Base-by-base conservation (phyloP, 1,140 invertebrate species). In the Spodoptera litura region DNA sequence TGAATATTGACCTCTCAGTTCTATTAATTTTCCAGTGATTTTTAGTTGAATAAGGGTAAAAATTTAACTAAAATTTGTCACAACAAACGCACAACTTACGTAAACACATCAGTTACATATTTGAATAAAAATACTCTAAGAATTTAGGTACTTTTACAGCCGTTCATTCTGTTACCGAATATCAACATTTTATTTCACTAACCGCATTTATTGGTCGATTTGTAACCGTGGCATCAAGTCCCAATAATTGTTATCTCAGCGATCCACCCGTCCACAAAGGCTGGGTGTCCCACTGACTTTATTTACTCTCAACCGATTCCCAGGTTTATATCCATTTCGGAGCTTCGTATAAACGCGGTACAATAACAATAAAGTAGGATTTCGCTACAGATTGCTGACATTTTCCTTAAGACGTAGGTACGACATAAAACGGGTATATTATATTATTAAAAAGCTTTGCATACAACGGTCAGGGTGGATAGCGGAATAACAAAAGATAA, bases 321-420 rank as follows among this genome's bases (percentile, higher is more conserved):
- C 88, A 90, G 88, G 91, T 93, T 92, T 92, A 91, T 91, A 92
- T 91, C 88, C 89, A 84, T 86, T 88, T 85, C 83, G 85, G 87
- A 92, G 88, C 87, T 83, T 87, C 88, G 85, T 91, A 91, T 93
- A 92, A 92, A 93, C 88, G 90, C 88, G 89, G 88, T 87, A 92
- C 90, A 91, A 90, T 92, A 93, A 93, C 91, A 93, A 93, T 93
- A 93, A 94, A 94, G 89, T 89, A 89, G 91, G 91, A 91, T 93
- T 94, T 92, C 84, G 85, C 85, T 86, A 85, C 89, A 93, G 91
- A 93, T 94, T 90, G 89, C 91, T 91, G 91, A 93, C 93, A 93
- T 93, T 92, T 89, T 92, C 90, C 88, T 84, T 81, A 87, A 91
- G 87, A 90, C 89, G 87, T 82, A 90, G 89, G 87, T 84, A 89